These are phyloP conservation scores for Pardosa pseudoannulata DNA, from an alignment of 2,888 invertebrate species.

Conservation along the genomic window DNA sequence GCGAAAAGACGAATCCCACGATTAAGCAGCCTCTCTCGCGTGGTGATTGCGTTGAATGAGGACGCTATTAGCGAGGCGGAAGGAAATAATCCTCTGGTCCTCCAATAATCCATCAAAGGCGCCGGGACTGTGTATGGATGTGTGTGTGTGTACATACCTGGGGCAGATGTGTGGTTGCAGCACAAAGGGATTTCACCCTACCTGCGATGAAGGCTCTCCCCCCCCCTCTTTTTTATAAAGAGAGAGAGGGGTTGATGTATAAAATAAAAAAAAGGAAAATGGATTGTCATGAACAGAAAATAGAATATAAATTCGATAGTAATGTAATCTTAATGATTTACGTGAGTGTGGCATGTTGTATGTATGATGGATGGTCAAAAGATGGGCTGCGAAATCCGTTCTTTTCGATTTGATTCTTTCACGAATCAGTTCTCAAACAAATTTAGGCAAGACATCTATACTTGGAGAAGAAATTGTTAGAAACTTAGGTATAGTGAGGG, in stretches of 20 bases:
- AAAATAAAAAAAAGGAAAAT: not conserved
- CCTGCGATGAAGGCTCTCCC: not conserved
- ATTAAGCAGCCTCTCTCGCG: conserved; percentile 58
- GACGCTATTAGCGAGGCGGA: conserved; percentile 60
- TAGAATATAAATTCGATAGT: not conserved
- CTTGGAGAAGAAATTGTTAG: too few species aligned
- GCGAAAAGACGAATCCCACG: not conserved
- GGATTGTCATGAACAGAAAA: not conserved
- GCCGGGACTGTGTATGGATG: not conserved
- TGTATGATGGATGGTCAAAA: not conserved
- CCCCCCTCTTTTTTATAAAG: not conserved
- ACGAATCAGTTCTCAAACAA: too few species aligned
- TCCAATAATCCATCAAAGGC: conserved; percentile 59
- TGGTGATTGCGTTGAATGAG: conserved; percentile 60
- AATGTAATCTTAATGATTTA: not conserved
- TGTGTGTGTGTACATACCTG: not conserved
- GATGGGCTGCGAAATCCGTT: too few species aligned
- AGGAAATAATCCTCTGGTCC: conserved; percentile 57
- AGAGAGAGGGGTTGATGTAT: not conserved
- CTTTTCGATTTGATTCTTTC: too few species aligned
- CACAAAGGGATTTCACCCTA: not conserved
- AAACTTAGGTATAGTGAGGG: too few species aligned
- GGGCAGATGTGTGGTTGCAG: not conserved
- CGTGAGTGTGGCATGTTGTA: not conserved
- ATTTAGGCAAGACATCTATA: too few species aligned